phyloP scores from a whole-genome alignment of 1,140 invertebrate species.

The Trichonephila clavipes region DNA sequence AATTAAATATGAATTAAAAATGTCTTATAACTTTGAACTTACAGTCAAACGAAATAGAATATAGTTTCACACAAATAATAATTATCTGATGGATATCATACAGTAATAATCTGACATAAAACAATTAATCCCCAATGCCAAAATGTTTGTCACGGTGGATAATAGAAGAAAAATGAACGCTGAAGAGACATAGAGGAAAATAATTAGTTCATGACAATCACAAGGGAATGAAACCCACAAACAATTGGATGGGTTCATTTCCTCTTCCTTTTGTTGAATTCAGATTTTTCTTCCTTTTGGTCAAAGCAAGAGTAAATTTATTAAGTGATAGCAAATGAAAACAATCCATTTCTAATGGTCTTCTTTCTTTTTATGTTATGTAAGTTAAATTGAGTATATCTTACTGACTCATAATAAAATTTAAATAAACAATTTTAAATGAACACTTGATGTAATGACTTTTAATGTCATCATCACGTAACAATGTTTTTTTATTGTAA shows the following conservation, averaged over 20 bases:
- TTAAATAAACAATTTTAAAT: too few species aligned
- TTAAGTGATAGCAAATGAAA: too few species aligned
- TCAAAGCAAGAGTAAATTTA: background rate
- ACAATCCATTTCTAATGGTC: too few species aligned
- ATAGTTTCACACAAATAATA: background rate
- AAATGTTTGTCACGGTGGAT: background rate
- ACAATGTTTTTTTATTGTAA: too few species aligned
- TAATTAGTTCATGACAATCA: background rate
- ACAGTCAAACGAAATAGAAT: too few species aligned
- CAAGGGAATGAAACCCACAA: background rate
- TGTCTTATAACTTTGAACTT: too few species aligned
- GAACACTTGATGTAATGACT: too few species aligned
- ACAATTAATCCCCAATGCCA: background rate
- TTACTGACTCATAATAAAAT: too few species aligned
- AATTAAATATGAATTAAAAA: too few species aligned
- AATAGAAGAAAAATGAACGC: background rate
- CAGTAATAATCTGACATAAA: background rate
- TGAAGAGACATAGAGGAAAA: background rate
- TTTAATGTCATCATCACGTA: too few species aligned
- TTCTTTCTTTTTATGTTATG: too few species aligned
- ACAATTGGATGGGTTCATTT: background rate
- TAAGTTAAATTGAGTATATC: too few species aligned
- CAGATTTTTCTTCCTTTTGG: background rate
- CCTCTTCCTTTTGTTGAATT: background rate
- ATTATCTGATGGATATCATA: constrained; percentile 5